Percentiles rank a stretch among this genome's conserved stretches.
Conservation (phyloP, 2,797 vertebrate genomes). For the Phalloptychus januarius region DNA sequence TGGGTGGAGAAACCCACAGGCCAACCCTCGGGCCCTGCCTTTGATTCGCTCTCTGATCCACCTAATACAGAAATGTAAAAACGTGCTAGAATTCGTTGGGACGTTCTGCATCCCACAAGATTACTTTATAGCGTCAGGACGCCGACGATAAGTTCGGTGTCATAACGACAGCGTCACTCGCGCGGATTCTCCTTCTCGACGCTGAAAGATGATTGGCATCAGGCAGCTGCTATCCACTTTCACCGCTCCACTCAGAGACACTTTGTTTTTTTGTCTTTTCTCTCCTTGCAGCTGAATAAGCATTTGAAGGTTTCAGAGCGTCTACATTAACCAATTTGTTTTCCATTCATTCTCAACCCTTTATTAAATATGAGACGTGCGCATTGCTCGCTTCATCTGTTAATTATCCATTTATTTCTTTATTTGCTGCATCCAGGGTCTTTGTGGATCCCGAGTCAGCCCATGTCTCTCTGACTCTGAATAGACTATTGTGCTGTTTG, state of each 20-base stretch:
- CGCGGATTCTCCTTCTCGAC: slow-evolving; percentile 34
- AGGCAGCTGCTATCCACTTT: neutral
- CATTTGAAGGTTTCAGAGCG: slow-evolving; percentile 19
- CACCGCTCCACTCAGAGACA: slow-evolving; percentile 11
- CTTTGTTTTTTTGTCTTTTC: slow-evolving; percentile 9
- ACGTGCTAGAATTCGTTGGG: slow-evolving; percentile 25
- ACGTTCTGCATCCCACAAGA: slow-evolving; percentile 16
- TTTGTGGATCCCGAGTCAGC: slow-evolving; percentile 25
- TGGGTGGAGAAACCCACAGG: slow-evolving; percentile 44
- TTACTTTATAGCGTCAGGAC: slow-evolving; percentile 1
- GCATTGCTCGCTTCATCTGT: slow-evolving; percentile 25
- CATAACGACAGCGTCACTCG: neutral
- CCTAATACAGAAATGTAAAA: slow-evolving; percentile 51
- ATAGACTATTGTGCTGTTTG: slow-evolving; percentile 49
- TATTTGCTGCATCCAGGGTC: slow-evolving; percentile 20
- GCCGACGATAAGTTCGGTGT: slow-evolving; percentile 1
- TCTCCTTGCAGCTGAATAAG: slow-evolving; percentile 19
- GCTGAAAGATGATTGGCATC: neutral
- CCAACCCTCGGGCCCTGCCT: slow-evolving; percentile 51
- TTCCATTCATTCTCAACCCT: slow-evolving; percentile 19
- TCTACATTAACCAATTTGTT: slow-evolving; percentile 30
- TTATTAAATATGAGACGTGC: slow-evolving; percentile 24
- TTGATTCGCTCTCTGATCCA: slow-evolving; percentile 60
- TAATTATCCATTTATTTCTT: slow-evolving; percentile 67
- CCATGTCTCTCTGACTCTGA: slow-evolving; percentile 45